Conservation (phyloP, 2,797 vertebrate species). For the Pseudocheirus occidentalis region DNA sequence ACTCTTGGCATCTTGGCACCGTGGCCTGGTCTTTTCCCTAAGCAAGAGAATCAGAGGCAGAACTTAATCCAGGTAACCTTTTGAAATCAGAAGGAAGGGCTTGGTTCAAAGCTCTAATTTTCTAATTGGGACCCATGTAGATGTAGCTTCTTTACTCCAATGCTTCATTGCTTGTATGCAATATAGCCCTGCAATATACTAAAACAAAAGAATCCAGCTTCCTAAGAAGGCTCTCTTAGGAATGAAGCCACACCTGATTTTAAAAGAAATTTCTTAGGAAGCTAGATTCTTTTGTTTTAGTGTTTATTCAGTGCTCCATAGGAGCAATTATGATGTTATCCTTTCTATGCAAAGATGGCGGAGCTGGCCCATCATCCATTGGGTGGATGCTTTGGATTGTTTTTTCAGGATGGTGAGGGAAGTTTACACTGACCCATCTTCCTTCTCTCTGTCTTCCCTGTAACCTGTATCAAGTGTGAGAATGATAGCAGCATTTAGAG, state of each 20-base stretch:
- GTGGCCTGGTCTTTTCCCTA: not conserved
- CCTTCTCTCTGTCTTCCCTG: not conserved
- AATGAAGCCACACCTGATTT: not conserved
- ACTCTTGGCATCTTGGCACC: not conserved
- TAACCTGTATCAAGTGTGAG: not conserved
- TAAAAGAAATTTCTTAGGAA: not conserved
- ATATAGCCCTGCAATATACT: not conserved
- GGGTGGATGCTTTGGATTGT: not conserved
- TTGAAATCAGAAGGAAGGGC: slow-evolving; percentile 4
- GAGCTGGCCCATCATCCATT: not conserved
- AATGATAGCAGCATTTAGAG: not conserved
- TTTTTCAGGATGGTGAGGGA: not conserved
- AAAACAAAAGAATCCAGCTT: not conserved
- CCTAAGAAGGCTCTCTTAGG: not conserved
- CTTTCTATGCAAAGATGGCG: not conserved
- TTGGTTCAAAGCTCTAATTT: slow-evolving; percentile 2
- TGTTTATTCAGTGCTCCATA: slow-evolving; percentile 2
- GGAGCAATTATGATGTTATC: not conserved
- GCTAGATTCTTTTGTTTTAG: not conserved
- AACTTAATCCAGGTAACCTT: slow-evolving; percentile 22
- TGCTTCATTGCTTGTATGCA: not conserved
- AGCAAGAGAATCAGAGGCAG: not conserved
- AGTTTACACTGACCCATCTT: not conserved
- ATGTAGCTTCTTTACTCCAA: not conserved
- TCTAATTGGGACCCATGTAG: not conserved